phyloP scores from a whole-genome alignment of 2,797 vertebrate species.

The Cynopterus sphinx region DNA sequence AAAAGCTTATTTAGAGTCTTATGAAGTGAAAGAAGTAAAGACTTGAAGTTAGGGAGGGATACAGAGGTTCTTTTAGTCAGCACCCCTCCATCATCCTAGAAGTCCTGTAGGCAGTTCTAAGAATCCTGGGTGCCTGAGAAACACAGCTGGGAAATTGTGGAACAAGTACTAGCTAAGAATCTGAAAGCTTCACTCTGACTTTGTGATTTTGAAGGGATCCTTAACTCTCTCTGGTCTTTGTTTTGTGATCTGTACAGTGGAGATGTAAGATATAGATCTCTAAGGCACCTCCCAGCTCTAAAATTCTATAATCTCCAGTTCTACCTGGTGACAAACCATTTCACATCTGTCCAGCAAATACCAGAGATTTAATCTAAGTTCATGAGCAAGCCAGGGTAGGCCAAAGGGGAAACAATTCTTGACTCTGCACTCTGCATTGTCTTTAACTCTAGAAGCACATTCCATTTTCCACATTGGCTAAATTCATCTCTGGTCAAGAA shows the following conservation, averaged over 20 bases:
- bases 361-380: neutral
- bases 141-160: neutral
- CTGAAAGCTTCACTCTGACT: neutral
- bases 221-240: neutral
- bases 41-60: neutral
- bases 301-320: neutral
- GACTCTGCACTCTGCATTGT: neutral
- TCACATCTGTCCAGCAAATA: neutral
- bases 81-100: neutral
- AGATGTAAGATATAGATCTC: neutral
- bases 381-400: neutral
- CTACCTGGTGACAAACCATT: neutral
- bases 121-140: neutral
- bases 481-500: neutral
- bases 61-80: neutral
- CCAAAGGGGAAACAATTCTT: neutral
- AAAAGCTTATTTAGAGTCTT: neutral
- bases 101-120: neutral
- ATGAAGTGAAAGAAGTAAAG: neutral
- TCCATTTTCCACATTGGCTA: constrained; percentile 1
- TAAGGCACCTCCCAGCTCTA: neutral
- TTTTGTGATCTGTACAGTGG: neutral
- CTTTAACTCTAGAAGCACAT: neutral
- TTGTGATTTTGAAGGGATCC: neutral
- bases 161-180: neutral